A percentile compares a stretch with the other conserved stretches of the same genome.
These are phyloP conservation scores for Cotesia typhae DNA, from an alignment of 1,140 invertebrate species.

Conservation along the genomic window DNA sequence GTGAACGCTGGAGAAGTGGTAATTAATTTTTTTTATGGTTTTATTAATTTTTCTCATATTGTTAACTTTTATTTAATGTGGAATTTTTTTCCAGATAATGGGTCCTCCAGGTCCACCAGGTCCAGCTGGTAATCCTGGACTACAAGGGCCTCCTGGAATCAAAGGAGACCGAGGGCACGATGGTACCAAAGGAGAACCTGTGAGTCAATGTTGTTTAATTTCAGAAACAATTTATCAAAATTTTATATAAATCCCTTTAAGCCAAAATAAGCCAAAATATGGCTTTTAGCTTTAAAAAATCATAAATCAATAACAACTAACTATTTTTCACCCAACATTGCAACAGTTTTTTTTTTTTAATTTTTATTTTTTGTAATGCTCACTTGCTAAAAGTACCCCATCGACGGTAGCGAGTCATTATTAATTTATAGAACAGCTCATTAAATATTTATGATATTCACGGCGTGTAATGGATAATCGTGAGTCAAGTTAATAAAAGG, in stretches of 20 bases:
- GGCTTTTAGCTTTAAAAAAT: no score
- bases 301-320: no score
- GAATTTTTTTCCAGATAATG: slow-evolving; percentile 63
- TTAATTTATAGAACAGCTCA: no score
- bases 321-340: no score
- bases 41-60: background rate
- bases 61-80: no score
- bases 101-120: slow-evolving; percentile 88
- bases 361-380: slow-evolving; percentile 1
- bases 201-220: slow-evolving; percentile 61
- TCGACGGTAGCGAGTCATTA: background rate
- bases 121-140: slow-evolving; percentile 74
- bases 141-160: slow-evolving; percentile 85
- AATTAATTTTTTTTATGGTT: slow-evolving; percentile 51
- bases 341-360: background rate
- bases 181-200: slow-evolving; percentile 88
- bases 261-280: no score
- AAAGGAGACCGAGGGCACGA: slow-evolving; percentile 88
- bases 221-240: no score
- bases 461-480: background rate
- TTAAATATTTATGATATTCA: no score
- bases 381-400: slow-evolving; percentile 8
- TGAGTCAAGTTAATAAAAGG: slow-evolving; percentile 3
- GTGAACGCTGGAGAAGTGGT: slow-evolving; percentile 77
- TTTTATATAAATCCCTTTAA: no score